Evolutionary conservation across 1,140 invertebrate genomes (phyloP).

Genomic region (Diorhabda sublineata): DNA sequence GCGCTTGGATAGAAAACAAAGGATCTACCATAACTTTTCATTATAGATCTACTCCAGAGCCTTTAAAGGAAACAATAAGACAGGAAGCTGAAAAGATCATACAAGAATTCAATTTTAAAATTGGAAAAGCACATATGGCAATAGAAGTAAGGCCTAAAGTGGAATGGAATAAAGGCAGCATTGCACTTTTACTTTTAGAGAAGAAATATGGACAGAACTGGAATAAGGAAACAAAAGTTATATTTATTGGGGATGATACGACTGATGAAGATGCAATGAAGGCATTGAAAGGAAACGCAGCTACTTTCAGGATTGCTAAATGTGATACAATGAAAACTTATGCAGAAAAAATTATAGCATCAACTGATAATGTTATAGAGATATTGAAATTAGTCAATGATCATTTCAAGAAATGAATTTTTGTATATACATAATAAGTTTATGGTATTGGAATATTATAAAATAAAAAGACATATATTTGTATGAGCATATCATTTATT

Average conservation of each 20-base stretch:
- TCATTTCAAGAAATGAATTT: slow-evolving; percentile 19
- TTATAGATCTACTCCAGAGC: slow-evolving; percentile 24
- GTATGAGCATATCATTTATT: too few species aligned
- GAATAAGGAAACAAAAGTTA: slow-evolving; percentile 26
- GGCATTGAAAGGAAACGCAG: slow-evolving; percentile 27
- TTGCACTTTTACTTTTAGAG: slow-evolving; percentile 23
- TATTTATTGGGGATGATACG: slow-evolving; percentile 33
- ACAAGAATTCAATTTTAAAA: slow-evolving; percentile 27
- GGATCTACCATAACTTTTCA: slow-evolving; percentile 29
- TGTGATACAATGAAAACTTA: slow-evolving; percentile 18
- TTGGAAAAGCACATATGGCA: slow-evolving; percentile 28
- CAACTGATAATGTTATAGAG: slow-evolving; percentile 21
- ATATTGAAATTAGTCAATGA: slow-evolving; percentile 28
- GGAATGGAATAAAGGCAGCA: slow-evolving; percentile 32
- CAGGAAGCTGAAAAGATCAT: slow-evolving; percentile 25
- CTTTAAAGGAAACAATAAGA: slow-evolving; percentile 24
- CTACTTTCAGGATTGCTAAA: slow-evolving; percentile 27
- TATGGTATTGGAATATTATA: too few species aligned
- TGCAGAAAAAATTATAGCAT: slow-evolving; percentile 27
- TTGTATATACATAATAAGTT: too few species aligned
- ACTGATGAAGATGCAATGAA: slow-evolving; percentile 34
- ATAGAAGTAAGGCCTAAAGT: slow-evolving; percentile 30
- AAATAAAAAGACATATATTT: too few species aligned
- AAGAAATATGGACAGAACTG: slow-evolving; percentile 26
- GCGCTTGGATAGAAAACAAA: slow-evolving; percentile 34